These are phyloP conservation scores for Drosophila aff. DNA, from an alignment of 1,140 invertebrate genomes.

Conservation along the genomic window DNA sequence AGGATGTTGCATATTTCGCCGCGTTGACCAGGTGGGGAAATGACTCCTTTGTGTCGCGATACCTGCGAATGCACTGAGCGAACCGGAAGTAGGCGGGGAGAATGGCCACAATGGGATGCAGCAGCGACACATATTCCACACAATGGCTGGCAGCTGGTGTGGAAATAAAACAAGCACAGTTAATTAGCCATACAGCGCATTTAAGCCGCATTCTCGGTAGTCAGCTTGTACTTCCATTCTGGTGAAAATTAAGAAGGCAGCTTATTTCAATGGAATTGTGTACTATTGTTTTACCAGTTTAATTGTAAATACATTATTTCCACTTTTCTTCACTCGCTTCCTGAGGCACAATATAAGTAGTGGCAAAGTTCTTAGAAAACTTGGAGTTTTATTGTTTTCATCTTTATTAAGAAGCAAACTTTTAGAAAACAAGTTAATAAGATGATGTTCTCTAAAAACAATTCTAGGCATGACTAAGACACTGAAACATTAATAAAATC, in stretches of 20 bases:
- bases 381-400: neutral
- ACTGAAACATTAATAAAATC: neutral
- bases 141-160: constrained; percentile 87
- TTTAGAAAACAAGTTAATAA: neutral
- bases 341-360: neutral
- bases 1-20: constrained; percentile 85
- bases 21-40: constrained; percentile 99
- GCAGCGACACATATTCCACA: constrained; percentile 87
- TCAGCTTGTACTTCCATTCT: constrained; percentile 6
- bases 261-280: neutral
- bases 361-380: neutral
- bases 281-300: neutral
- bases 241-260: neutral
- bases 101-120: constrained; percentile 93
- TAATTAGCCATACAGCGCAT: neutral
- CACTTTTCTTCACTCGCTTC: too few relatives aligned
- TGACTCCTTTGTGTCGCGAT: constrained; percentile 93
- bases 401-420: neutral
- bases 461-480: neutral
- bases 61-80: constrained; percentile 98
- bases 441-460: neutral
- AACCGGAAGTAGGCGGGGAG: constrained; percentile 99
- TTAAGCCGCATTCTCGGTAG: neutral
- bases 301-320: too few relatives aligned
- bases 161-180: constrained; percentile 28